phyloP scores from a whole-genome alignment of 2,113 vertebrate genomes.

The Gopherus flavomarginatus region DNA sequence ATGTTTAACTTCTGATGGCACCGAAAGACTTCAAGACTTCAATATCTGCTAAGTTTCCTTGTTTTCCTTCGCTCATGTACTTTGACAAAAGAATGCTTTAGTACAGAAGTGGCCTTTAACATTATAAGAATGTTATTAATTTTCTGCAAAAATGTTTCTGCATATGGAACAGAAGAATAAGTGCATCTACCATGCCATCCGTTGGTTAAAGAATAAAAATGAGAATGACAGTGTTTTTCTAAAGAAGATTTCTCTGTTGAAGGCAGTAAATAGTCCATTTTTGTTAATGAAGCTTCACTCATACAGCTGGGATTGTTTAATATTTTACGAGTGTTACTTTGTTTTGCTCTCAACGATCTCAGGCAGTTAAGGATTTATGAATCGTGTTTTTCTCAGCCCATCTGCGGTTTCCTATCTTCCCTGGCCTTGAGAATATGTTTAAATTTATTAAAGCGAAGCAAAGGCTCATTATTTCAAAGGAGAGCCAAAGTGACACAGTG shows the following conservation, averaged over 20 bases:
- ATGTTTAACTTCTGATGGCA: conserved; percentile 46
- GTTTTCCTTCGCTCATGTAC: conserved; percentile 35
- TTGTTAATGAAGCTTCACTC: conserved; percentile 89
- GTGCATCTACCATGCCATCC: conserved; percentile 63
- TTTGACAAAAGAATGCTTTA: neutral
- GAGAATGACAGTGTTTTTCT: conserved; percentile 74
- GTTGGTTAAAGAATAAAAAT: conserved; percentile 79
- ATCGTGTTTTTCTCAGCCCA: conserved; percentile 94
- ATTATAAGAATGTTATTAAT: conserved; percentile 66
- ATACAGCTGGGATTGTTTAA: conserved; percentile 91
- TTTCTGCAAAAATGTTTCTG: conserved; percentile 62
- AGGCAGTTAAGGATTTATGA: conserved; percentile 99
- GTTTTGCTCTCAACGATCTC: conserved; percentile 93
- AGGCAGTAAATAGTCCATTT: conserved; percentile 88
- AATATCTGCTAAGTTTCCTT: conserved; percentile 40
- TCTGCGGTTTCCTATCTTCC: conserved; percentile 92
- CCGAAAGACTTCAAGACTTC: conserved; percentile 34
- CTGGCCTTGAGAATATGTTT: conserved; percentile 99
- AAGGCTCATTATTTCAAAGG: conserved; percentile 99
- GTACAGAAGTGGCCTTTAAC: conserved; percentile 41
- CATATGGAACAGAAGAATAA: conserved; percentile 61
- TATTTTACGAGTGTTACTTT: conserved; percentile 93
- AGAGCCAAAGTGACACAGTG: conserved; percentile 97
- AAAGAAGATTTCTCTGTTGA: conserved; percentile 80
- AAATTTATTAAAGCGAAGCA: conserved; percentile 99